phyloP scores from a whole-genome alignment of 2,113 vertebrate genomes.

The Heloderma charlesbogerti region DNA sequence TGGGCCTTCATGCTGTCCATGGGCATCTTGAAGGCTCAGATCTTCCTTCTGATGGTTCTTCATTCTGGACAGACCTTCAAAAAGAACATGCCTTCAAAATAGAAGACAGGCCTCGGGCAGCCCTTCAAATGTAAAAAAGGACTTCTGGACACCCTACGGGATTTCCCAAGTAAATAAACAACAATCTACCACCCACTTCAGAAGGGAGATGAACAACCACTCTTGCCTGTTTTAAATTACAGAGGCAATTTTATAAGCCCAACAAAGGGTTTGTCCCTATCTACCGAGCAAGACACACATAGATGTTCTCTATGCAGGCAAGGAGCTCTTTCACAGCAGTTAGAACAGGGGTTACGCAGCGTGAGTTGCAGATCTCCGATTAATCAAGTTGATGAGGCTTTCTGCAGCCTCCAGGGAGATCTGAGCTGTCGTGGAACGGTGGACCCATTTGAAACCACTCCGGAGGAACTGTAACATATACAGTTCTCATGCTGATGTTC shows the following conservation, averaged over 20 bases:
- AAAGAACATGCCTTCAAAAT: too few relatives aligned
- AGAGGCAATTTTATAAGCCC: not conserved
- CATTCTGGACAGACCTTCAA: not conserved
- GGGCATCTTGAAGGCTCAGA: too few relatives aligned
- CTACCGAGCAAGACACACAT: not conserved
- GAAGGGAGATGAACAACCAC: too few relatives aligned
- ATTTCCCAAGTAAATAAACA: not conserved
- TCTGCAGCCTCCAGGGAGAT: slow-evolving; percentile 16
- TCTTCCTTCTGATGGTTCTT: too few relatives aligned
- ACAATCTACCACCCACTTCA: not conserved
- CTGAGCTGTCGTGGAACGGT: slow-evolving; percentile 32
- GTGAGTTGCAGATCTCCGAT: not conserved
- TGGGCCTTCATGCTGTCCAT: too few relatives aligned
- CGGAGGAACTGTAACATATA: not conserved
- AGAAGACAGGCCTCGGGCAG: too few relatives aligned
- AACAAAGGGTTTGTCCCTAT: not conserved
- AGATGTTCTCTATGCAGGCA: not conserved
- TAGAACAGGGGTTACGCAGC: not conserved
- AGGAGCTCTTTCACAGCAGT: not conserved
- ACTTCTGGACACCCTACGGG: too few relatives aligned
- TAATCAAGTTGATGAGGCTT: slow-evolving; percentile 40
- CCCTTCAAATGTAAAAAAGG: too few relatives aligned
- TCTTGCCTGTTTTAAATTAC: not conserved
- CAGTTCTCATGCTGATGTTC: not conserved
- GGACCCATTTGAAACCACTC: slow-evolving; percentile 25